phyloP scores from a whole-genome alignment of 2,113 vertebrate species.

The Polypterus bichir region DNA sequence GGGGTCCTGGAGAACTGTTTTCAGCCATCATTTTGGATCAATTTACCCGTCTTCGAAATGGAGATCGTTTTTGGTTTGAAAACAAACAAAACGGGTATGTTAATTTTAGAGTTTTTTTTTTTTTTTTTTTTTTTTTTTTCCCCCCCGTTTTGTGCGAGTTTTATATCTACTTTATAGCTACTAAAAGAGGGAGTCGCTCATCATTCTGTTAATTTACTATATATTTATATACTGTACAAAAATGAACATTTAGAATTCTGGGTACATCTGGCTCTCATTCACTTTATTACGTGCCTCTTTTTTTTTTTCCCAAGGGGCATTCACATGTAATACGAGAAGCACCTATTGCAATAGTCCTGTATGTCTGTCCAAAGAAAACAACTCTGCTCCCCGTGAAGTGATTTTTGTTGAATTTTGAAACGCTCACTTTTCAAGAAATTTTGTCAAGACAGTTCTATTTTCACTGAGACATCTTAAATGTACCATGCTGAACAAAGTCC shows the following conservation, averaged over 20 bases:
- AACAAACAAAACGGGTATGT: slow-evolving; percentile 75
- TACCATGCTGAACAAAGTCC: no score
- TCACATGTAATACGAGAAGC: no score
- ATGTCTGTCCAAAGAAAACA: neutral
- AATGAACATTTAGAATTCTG: neutral
- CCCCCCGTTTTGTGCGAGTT: neutral
- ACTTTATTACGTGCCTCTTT: neutral
- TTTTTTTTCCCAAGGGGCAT: neutral
- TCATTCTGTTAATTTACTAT: neutral
- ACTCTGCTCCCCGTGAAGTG: no score
- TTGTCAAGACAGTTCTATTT: no score
- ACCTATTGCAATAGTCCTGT: no score
- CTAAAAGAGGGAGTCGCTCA: neutral
- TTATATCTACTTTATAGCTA: neutral
- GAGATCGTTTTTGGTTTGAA: slow-evolving; percentile 95
- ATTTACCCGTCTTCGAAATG: slow-evolving; percentile 76
- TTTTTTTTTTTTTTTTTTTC: neutral
- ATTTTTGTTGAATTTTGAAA: no score
- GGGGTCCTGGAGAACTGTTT: slow-evolving; percentile 58
- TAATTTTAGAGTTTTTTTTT: neutral
- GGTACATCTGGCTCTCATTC: neutral
- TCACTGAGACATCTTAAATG: no score
- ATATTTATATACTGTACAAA: neutral
- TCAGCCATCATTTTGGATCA: slow-evolving; percentile 66
- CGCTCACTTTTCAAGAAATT: no score